Base-by-base conservation (phyloP, 2,888 invertebrate species). In the Dysmachus trigonus region DNA sequence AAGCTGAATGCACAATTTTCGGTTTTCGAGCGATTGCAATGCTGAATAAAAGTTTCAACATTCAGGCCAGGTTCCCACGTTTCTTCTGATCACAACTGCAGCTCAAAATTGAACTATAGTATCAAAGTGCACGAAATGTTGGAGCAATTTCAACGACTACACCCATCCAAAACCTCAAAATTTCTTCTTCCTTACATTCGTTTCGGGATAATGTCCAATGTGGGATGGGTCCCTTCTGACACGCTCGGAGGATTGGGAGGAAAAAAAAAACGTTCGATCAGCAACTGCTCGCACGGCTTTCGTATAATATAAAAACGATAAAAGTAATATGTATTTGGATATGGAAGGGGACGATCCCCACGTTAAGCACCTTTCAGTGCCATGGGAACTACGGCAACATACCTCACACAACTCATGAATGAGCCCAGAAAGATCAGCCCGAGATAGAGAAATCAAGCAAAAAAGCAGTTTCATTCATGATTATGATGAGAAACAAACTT, bases 391-490 rank as follows among this genome's bases (percentile, higher is more conserved):
- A 53, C 81, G 31, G 31, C 53, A 53, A 33, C 53, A 81, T 62
- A 53, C 81, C 81, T 81, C 81, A 81, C 81, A 62, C 81, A 81
- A 53, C 81, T 81, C 81, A 81, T 81, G 81, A 81, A 81, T 81
- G 81, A 53, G 15, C 53, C 53, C 27, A 33, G 33, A n/a, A 51
- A 81, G 51, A 53, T 51, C 33, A 7, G 33, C 31, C 30, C 27
- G 31, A 51, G 81, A 53, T 81, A 53, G 47, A 81, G 53, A 81
- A 81, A 51, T 81, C 81, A 62, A 81, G 62, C 81, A 81, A 81
- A 81, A 77, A 81, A 38, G n/a, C 81, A 81, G 81, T 81, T 81
- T 81, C 81, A 81, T 81, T 81, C 81, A 81, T 81, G 81, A 81
- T 81, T 62, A 81, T 81, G 81, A 81, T 62, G 53, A 77, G 77